phyloP scores from a whole-genome alignment of 1,140 invertebrate genomes.

The Tetramorium alpestre region DNA sequence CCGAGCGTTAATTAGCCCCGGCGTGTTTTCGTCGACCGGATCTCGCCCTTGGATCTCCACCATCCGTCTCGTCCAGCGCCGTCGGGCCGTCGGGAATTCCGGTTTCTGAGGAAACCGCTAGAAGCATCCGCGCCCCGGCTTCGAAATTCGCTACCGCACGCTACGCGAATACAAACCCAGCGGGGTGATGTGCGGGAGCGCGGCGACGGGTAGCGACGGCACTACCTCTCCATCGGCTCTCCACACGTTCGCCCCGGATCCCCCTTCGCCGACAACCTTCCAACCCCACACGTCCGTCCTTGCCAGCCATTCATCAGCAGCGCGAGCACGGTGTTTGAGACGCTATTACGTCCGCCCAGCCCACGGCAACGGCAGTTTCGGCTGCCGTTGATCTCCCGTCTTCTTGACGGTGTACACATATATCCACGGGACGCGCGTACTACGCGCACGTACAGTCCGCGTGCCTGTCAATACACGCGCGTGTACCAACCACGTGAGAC shows the following conservation, averaged over 20 bases:
- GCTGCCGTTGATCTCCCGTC: constrained; percentile 49
- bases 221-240: constrained; percentile 3
- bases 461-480: neutral
- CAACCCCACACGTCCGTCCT: constrained; percentile 50
- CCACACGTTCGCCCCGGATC: neutral
- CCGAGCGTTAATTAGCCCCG: constrained; percentile 74
- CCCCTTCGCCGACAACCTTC: constrained; percentile 30
- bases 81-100: constrained; percentile 57
- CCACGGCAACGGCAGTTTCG: constrained; percentile 48
- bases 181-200: neutral
- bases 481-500: neutral
- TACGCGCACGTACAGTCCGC: neutral
- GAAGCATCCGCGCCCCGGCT: constrained; percentile 34
- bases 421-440: constrained; percentile 47
- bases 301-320: constrained; percentile 61
- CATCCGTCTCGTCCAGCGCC: constrained; percentile 8
- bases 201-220: neutral
- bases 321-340: constrained; percentile 66
- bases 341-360: constrained; percentile 59
- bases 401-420: constrained; percentile 30
- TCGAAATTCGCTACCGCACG: constrained; percentile 60
- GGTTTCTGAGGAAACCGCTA: constrained; percentile 70
- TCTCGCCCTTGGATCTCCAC: constrained; percentile 3
- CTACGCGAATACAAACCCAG: constrained; percentile 46
- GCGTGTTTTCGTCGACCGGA: constrained; percentile 64